Base-by-base conservation (phyloP, 37 sponge, comb jelly and placozoan genomes). In the Lycopodina hypogea region DNA sequence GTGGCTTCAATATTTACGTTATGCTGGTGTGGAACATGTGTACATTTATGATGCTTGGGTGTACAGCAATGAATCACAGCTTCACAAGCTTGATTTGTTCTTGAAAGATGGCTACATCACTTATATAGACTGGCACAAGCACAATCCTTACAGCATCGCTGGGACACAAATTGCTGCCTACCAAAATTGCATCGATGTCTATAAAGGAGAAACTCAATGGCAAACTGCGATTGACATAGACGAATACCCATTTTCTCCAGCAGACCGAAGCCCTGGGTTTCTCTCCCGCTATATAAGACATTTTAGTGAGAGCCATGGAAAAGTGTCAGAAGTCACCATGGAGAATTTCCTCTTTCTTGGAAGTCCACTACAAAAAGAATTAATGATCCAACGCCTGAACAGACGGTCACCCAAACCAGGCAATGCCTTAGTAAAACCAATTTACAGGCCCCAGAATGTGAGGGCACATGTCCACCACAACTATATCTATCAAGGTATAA, bases 21-120 rank as follows among this genome's bases (percentile, higher is more conserved):
- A 88, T 66, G 80, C 79, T 65, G 93, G 93, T 39, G 85, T 92
- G 2, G 93, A 88, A 53, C 93, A 92, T 75, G 78, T 92, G 39
- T 88, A 88, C 59, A 71, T 92, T 39, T 92, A 92, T 58, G 93
- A 92, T 88, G 81, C 81, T 1, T 92, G 78, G 61, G 51, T 76
- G 15, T 26, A 55, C 11, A 19, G 22, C 14, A 69, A 74, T 18
- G 93, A 92, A 56, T 80, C 81, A 1, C 93, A 88, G 42, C 38
- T n/a, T 37, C 29, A 41, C 21, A 22, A 17, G 26, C 64, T 92
- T 39, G 28, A 50, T 1, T 26, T 9, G 34, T 84, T 62, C 39
- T 6, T 84, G 33, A 15, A 56, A 26, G 78, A 75, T 4, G 83
- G 83, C 29, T 87, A 59, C 53, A 72, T 92, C 24, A 88, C 93